phyloP scores from a whole-genome alignment of 2,888 invertebrate genomes.

The Leucozona laternaria region DNA sequence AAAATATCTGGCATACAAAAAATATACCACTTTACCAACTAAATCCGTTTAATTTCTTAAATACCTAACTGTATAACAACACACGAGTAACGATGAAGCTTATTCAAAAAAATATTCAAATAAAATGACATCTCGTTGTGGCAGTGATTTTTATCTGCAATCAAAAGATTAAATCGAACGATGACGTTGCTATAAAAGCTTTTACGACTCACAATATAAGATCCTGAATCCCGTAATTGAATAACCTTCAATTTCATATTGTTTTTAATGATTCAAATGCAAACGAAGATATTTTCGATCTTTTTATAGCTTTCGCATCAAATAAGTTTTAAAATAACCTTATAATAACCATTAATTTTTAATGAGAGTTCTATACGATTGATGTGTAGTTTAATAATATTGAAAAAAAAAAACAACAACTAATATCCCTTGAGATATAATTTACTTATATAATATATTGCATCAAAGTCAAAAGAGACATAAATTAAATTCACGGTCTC shows the following conservation, averaged over 20 bases:
- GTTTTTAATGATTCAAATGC: slow-evolving; percentile 41
- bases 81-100: not conserved
- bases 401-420: not conserved
- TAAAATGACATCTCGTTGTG: slow-evolving; percentile 42
- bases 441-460: not conserved
- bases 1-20: not conserved
- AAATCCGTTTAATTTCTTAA: slow-evolving; percentile 29
- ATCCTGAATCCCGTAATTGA: slow-evolving; percentile 52
- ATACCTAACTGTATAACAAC: slow-evolving; percentile 22
- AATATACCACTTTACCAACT: not conserved
- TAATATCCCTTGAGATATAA: not conserved
- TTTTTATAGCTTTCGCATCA: slow-evolving; percentile 21
- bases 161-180: slow-evolving; percentile 53
- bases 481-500: slow-evolving; percentile 28
- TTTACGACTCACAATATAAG: slow-evolving; percentile 29
- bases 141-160: slow-evolving; percentile 32
- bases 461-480: not conserved
- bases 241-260: slow-evolving; percentile 43
- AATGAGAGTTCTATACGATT: not conserved
- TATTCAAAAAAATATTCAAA: slow-evolving; percentile 19
- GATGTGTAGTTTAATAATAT: not conserved
- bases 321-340: slow-evolving; percentile 3
- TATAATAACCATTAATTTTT: slow-evolving; percentile 4
- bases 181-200: slow-evolving; percentile 51
- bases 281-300: slow-evolving; percentile 25